Evolutionary conservation across 1,140 invertebrate species (phyloP), one percentile per base, ranked within the genome.

Genomic region (Tetragonula clypearis): DNA sequence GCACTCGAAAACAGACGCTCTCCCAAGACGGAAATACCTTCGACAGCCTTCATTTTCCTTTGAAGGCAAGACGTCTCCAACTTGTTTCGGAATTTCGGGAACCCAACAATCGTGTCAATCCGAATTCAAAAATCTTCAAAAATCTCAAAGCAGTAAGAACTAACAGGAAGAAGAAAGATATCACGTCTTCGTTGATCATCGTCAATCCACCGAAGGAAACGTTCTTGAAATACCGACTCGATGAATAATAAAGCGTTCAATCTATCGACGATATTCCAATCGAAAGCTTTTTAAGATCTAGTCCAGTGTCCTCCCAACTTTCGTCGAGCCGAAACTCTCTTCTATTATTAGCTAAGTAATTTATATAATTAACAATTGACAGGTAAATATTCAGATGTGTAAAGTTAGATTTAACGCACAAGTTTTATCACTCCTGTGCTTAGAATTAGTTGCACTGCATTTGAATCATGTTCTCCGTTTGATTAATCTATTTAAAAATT

Each of bases 201-300:
- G 65, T 62, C 49, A 62, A 72, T 72, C 72, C 79, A 19, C 30
- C 17, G 1, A 0, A 9, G 56, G 30, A 49, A 80, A 58, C 79
- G 35, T 53, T 26, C n/a, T 26, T 49, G 19, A 11, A 68, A 53
- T n/a, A 21, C 19, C 6, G 49, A 1, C 8, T 21, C 26, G 9
- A 82, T 74, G 71, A 82, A 74, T 82, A 62, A 81, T n/a, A 55
- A 77, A 77, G n/a, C 23, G 19, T n/a, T 60, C 26, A 21, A 41
- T 60, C 55, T 35, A 75, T 26, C 21, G 35, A 26, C n/a, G 56
- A 53, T 55, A 30, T 58, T 58, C 5, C n/a, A 76, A 1, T 26
- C 72, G 12, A n/a, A 17, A 62, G 0, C 11, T 41, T n/a, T n/a
- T 60, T 41, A 72, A 72, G 9, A n/a, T 30, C 3, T 75, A 30